Evolutionary conservation across 2,113 vertebrate species (phyloP).

Genomic region (Embiotoca jacksoni): DNA sequence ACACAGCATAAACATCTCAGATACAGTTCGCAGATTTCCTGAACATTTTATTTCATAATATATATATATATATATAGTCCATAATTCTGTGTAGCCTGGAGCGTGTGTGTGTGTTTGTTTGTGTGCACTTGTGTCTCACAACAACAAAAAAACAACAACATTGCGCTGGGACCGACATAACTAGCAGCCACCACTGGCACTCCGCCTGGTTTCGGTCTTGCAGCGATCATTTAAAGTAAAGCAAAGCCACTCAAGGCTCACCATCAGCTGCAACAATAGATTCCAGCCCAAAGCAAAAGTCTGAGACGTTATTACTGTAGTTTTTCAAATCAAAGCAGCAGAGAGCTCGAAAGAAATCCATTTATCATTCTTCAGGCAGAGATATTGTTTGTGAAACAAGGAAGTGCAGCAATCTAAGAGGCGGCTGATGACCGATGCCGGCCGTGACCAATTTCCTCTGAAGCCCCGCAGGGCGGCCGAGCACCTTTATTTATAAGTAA

Average conservation of each 20-base stretch:
- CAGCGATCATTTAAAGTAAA: slow-evolving; percentile 60
- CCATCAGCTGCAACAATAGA: slow-evolving; percentile 35
- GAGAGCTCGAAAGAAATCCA: slow-evolving; percentile 36
- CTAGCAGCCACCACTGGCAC: slow-evolving; percentile 21
- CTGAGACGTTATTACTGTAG: slow-evolving; percentile 55
- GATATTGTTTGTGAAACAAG: slow-evolving; percentile 56
- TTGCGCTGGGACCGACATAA: slow-evolving; percentile 4
- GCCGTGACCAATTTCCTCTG: slow-evolving; percentile 16
- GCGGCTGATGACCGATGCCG: slow-evolving; percentile 39
- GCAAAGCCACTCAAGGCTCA: slow-evolving; percentile 37
- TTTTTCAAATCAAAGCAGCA: slow-evolving; percentile 62
- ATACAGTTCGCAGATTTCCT: not conserved
- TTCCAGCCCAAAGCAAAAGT: slow-evolving; percentile 53
- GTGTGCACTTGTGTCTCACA: not conserved
- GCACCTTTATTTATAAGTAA: not conserved
- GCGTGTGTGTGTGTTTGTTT: not conserved
- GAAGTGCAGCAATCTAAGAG: slow-evolving; percentile 37
- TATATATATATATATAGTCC: not conserved
- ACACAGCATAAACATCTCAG: slow-evolving; percentile 12
- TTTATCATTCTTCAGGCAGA: slow-evolving; percentile 47
- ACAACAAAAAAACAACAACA: slow-evolving; percentile 6
- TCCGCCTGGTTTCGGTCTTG: slow-evolving; percentile 22
- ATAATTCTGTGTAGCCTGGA: not conserved
- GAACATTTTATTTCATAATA: not conserved
- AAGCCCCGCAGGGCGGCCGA: slow-evolving; percentile 13